These are phyloP conservation scores for Dynastes hyllus DNA, from an alignment of 2,888 invertebrate genomes.

Conservation along the genomic window DNA sequence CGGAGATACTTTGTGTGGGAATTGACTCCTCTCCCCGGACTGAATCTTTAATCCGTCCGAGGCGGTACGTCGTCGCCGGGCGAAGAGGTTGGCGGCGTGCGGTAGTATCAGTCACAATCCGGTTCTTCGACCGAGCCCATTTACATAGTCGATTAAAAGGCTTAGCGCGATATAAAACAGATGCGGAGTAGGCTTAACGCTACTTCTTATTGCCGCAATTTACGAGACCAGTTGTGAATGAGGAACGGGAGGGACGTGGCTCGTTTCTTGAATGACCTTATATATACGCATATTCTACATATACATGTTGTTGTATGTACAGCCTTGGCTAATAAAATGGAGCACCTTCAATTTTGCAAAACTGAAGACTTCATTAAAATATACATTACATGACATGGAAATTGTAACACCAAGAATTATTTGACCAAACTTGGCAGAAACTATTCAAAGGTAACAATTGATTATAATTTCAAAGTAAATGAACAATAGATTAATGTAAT, in stretches of 20 bases:
- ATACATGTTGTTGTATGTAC: too few species aligned
- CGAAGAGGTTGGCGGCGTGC: conserved; percentile 42
- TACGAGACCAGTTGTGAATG: conserved; percentile 53
- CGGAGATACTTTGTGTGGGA: conserved; percentile 44
- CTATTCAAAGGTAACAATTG: too few species aligned
- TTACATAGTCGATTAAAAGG: conserved; percentile 65
- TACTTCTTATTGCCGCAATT: conserved; percentile 53
- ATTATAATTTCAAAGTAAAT: too few species aligned
- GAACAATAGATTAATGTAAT: too few species aligned
- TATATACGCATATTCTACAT: background rate
- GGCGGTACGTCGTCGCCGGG: conserved; percentile 16
- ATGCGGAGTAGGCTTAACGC: conserved; percentile 63
- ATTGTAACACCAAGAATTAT: too few species aligned
- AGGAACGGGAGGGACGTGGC: conserved; percentile 51
- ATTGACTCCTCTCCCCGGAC: conserved; percentile 42
- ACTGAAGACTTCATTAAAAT: too few species aligned
- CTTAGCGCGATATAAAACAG: conserved; percentile 65
- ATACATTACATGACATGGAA: too few species aligned
- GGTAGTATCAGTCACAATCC: conserved; percentile 57
- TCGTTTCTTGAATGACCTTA: conserved; percentile 50
- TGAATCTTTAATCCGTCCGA: conserved; percentile 41
- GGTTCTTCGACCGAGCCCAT: conserved; percentile 58
- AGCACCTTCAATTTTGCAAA: too few species aligned
- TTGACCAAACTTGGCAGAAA: too few species aligned
- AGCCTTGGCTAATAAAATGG: too few species aligned